These are phyloP conservation scores for Brevipalpus yothersi DNA, from an alignment of 1,140 invertebrate species.

Conservation along the genomic window DNA sequence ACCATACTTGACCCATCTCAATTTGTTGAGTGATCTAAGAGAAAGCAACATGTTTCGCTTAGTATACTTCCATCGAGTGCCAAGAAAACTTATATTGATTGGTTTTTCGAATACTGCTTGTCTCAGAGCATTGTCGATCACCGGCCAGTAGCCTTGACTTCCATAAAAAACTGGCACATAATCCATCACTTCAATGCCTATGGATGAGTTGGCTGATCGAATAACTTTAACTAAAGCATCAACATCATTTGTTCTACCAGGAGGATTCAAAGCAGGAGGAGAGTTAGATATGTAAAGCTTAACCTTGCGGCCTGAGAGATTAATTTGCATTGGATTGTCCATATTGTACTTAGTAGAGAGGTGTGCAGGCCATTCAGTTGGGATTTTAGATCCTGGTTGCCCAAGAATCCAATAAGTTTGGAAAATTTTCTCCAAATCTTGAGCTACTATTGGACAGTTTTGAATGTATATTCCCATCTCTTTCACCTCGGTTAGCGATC, in stretches of 20 bases:
- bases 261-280: constrained; percentile 54
- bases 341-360: constrained; percentile 46
- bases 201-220: constrained; percentile 46
- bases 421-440: constrained; percentile 73
- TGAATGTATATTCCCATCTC: constrained; percentile 59
- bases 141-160: constrained; percentile 44
- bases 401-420: constrained; percentile 71
- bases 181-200: constrained; percentile 91
- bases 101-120: constrained; percentile 50
- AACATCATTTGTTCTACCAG: constrained; percentile 54
- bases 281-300: constrained; percentile 56
- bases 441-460: constrained; percentile 57
- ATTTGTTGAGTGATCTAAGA: constrained; percentile 44
- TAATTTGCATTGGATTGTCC: constrained; percentile 41
- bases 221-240: constrained; percentile 61
- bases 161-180: constrained; percentile 56
- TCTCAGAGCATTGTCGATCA: constrained; percentile 65
- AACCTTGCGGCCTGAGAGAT: constrained; percentile 31
- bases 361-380: constrained; percentile 41
- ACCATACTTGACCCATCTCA: not conserved
- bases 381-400: constrained; percentile 32
- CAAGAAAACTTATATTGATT: constrained; percentile 49
- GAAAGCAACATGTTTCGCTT: constrained; percentile 41
- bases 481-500: constrained; percentile 86
- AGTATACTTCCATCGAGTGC: constrained; percentile 72